Base-by-base conservation (phyloP, 2,797 vertebrate species). In the Microctenopoma stevenorrisi region DNA sequence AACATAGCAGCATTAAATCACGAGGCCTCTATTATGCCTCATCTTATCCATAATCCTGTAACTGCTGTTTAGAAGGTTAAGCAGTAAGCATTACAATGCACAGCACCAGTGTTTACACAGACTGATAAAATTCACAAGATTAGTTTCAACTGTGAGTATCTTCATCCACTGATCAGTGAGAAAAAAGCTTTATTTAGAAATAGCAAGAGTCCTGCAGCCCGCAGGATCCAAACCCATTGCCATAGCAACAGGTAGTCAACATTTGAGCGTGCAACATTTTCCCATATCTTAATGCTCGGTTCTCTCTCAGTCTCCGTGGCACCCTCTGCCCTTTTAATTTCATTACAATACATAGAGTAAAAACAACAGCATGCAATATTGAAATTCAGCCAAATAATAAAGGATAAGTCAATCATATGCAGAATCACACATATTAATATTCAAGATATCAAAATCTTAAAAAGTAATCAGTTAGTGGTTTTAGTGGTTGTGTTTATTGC, bases 211-310 rank as follows among this genome's bases (percentile, higher is more conserved):
- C 92, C 91, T 87, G 86, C 87, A 89, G 91, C 90, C 88, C 87
- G 89, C 85, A 86, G 90, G 88, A 91, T 92, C 90, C 85, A 91
- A 91, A 90, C 78, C 74, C 76, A 91, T 95, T 75, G 88, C 91
- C 93, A 94, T 95, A 92, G 92, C 93, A 94, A 95, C 94, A 93
- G 86, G 88, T 91, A 93, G 91, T 94, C 94, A 95, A 95, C 94
- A 95, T 91, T 93, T 88, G 86, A 91, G 82, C 73, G 55, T 78
- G 87, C 85, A 88, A 83, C 79, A 81, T 90, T 92, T 93, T 90
- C 89, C 89, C 83, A 87, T 63, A 86, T 85, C 84, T 89, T 77
- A 83, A 82, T 79, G 75, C 79, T 84, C 64, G 47, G 46, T 74
- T 90, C 88, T 89, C 63, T 46, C 80, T 88, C 81, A 43, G 79